Evolutionary conservation across 2,888 invertebrate genomes (phyloP).

Genomic region (Acleris sparsana): DNA sequence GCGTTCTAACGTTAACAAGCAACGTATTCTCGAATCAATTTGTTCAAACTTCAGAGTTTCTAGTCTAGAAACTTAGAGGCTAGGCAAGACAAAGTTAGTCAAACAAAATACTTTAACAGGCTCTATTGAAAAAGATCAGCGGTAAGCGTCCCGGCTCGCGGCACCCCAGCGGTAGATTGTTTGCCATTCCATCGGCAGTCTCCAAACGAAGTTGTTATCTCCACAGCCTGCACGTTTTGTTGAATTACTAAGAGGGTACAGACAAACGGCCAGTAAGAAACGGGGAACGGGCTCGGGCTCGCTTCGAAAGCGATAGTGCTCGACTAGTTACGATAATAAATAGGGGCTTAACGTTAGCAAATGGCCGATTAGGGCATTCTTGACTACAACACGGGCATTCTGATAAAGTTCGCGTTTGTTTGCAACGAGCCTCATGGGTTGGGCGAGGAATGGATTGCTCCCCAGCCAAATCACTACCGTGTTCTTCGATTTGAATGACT

Average conservation of each 20-base stretch:
- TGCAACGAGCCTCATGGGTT: constrained; percentile 68
- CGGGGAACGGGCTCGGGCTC: constrained; percentile 65
- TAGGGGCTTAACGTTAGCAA: constrained; percentile 71
- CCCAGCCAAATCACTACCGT: constrained; percentile 59
- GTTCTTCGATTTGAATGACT: constrained; percentile 38
- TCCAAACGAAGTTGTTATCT: constrained; percentile 66
- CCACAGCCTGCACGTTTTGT: constrained; percentile 64
- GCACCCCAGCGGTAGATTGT: constrained; percentile 18
- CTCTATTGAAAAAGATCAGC: constrained; percentile 31
- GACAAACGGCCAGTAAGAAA: constrained; percentile 69
- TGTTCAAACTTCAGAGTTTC: neutral
- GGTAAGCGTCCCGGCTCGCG: neutral
- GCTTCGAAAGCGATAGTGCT: constrained; percentile 72
- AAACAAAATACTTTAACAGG: constrained; percentile 23
- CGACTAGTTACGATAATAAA: constrained; percentile 77
- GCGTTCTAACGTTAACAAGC: neutral
- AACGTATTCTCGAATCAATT: neutral
- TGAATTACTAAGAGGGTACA: constrained; percentile 76
- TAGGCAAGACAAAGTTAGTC: constrained; percentile 12
- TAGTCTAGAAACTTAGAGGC: neutral
- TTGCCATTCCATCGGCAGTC: constrained; percentile 59
- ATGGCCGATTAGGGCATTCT: constrained; percentile 77
- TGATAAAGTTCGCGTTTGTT: constrained; percentile 76
- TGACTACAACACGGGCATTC: constrained; percentile 74
- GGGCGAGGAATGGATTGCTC: constrained; percentile 62